Evolutionary conservation across 2,888 invertebrate species (phyloP), one percentile per base, ranked within the genome.

Genomic region (Steinernema scapterisci): DNA sequence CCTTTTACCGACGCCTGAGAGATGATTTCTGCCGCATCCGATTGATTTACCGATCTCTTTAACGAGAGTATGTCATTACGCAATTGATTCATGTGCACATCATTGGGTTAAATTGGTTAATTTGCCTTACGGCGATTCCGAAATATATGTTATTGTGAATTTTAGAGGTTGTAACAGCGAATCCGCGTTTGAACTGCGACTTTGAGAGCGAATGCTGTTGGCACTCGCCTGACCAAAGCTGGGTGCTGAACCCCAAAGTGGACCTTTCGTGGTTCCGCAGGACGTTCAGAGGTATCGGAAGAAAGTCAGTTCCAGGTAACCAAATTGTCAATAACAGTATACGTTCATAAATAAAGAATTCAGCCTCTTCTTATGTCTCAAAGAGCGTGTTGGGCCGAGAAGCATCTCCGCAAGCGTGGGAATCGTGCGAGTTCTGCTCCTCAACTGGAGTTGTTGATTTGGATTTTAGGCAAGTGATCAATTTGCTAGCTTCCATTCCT

Each of bases 351-450:
- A n/a, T n/a, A n/a, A n/a, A n/a, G n/a, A n/a, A n/a, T n/a, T n/a
- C n/a, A n/a, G 38, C 38, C 3, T 38, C 38, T 3, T 38, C 38
- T 6, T 38, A 38, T 38, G 38, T 38, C 16, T 63, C 63, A 1
- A 63, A 63, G 16, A 63, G 31, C 31, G 19, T 63, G 7, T 16
- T 63, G 11, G 63, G 63, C 27, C 23, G 27, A 31, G 63, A 63
- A 25, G 63, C 63, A 3, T 25, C 21, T 6, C 38, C 38, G 31
- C 27, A 63, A 13, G 27, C 63, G 31, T 63, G 63, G 63, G 63
- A 63, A 38, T 81, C 81, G 45, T 81, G 81, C 54, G 76, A 79
- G 0, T 75, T 79, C 31, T 81, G 81, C 72, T 77, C 77, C 38
- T 43, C 78, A 3, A 76, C 73, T 46, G 81, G 79, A 23, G 70